Percentiles rank a stretch among this genome's conserved stretches.
Conservation (phyloP, 2,113 vertebrate genomes). For the Helogale parvula region DNA sequence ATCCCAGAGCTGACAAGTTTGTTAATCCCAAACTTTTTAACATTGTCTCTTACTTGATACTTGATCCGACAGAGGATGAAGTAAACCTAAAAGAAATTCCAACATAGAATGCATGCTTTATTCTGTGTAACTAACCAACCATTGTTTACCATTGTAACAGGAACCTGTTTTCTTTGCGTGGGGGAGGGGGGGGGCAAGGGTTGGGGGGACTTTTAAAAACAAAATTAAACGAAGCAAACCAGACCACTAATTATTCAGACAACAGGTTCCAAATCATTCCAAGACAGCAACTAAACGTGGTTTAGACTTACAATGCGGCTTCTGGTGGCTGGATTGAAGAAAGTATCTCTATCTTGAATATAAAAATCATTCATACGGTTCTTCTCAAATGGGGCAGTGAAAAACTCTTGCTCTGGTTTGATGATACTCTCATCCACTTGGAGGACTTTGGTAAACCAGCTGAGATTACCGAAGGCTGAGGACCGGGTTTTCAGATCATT, state of each 20-base stretch:
- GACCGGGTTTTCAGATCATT: constrained; percentile 87
- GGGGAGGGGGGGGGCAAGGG: too few species aligned
- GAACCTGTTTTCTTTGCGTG: neutral
- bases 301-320: constrained; percentile 92
- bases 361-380: constrained; percentile 88
- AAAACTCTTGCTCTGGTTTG: constrained; percentile 91
- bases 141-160: neutral
- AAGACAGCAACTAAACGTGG: neutral
- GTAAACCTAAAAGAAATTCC: constrained; percentile 87
- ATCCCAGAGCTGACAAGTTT: constrained; percentile 91
- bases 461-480: constrained; percentile 85
- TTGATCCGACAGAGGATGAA: constrained; percentile 93
- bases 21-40: constrained; percentile 94
- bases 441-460: constrained; percentile 90
- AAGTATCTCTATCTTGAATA: constrained; percentile 88
- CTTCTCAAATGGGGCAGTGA: constrained; percentile 94
- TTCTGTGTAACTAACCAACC: neutral
- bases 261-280: neutral
- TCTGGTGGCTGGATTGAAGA: constrained; percentile 95
- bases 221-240: constrained; percentile 10
- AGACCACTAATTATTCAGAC: neutral
- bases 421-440: constrained; percentile 90
- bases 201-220: neutral
- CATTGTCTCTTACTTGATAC: constrained; percentile 88
- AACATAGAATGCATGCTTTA: neutral